A percentile compares a stretch with the other conserved stretches of the same genome.
phyloP scores from a whole-genome alignment of 2,888 invertebrate genomes.

The Troglohyphantes excavatus region DNA sequence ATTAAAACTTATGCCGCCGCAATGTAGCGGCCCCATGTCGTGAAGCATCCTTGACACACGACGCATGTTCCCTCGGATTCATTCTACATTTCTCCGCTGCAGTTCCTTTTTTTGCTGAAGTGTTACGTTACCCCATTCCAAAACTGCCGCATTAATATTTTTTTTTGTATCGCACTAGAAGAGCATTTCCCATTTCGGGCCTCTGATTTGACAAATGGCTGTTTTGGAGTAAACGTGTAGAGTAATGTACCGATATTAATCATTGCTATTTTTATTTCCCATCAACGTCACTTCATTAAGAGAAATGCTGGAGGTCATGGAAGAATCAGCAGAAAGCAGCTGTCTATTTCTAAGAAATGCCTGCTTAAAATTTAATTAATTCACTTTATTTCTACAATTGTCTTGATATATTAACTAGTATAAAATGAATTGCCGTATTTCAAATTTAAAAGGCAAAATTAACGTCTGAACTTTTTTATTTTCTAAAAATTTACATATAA shows the following conservation, averaged over 20 bases:
- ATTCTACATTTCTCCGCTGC: neutral
- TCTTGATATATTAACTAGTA: no score
- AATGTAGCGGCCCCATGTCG: neutral
- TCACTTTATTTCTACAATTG: no score
- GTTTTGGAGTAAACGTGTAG: neutral
- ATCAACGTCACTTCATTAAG: neutral
- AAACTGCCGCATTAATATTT: neutral
- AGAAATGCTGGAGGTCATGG: neutral
- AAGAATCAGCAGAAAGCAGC: neutral
- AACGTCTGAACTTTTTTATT: no score
- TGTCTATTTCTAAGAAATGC: neutral
- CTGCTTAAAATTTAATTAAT: no score
- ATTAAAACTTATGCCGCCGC: neutral
- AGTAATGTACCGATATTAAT: neutral
- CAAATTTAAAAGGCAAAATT: no score
- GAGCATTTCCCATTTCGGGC: neutral
- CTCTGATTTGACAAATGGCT: neutral
- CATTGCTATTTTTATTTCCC: neutral
- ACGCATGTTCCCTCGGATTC: neutral
- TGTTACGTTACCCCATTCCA: neutral
- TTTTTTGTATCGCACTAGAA: neutral
- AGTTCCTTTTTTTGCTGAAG: neutral
- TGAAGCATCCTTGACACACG: conserved; percentile 1
- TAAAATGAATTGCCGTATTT: no score
- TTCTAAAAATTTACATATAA: no score